Conservation (phyloP, 2,888 invertebrate species). For the Perithous albicinctus region DNA sequence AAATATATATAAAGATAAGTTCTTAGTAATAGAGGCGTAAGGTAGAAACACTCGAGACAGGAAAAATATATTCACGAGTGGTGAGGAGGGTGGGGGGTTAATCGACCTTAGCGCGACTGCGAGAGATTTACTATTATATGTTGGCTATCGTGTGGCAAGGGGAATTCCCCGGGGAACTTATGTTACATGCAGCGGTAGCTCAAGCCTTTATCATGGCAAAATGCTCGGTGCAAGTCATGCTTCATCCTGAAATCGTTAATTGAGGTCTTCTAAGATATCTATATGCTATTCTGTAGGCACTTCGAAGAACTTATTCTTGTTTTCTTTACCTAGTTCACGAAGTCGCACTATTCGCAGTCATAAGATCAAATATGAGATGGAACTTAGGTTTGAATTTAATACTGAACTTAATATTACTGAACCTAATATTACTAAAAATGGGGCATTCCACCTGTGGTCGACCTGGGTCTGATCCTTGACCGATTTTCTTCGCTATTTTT, state of each 20-base stretch:
- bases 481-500: too few species aligned
- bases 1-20: slow-evolving; percentile 47
- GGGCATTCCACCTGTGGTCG: too few species aligned
- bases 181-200: not conserved
- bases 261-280: not conserved
- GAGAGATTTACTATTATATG: slow-evolving; percentile 30
- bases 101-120: slow-evolving; percentile 25
- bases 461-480: too few species aligned
- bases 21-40: slow-evolving; percentile 14
- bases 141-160: not conserved
- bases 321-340: too few species aligned
- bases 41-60: not conserved
- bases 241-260: slow-evolving; percentile 9
- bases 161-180: not conserved
- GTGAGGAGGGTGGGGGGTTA: slow-evolving; percentile 9
- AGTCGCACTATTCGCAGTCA: too few species aligned
- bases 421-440: too few species aligned
- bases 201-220: not conserved
- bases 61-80: slow-evolving; percentile 10
- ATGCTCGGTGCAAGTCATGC: not conserved
- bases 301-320: too few species aligned
- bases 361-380: too few species aligned
- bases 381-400: too few species aligned
- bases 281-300: too few species aligned
- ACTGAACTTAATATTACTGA: too few species aligned